Conservation (phyloP, 2,797 vertebrate genomes). For the Pogonophryne albipinna region DNA sequence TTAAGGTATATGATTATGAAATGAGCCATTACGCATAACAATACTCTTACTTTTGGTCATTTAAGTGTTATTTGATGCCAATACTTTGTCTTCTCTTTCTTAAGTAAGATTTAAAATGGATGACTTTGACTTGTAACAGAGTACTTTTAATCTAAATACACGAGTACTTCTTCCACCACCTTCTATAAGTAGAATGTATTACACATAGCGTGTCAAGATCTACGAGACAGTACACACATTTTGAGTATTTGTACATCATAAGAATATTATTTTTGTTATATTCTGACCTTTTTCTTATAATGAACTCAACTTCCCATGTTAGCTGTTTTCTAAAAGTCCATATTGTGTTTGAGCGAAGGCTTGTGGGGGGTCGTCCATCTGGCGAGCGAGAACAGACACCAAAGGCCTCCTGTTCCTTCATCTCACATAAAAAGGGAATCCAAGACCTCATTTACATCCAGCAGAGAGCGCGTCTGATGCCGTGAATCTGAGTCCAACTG, state of each 20-base stretch:
- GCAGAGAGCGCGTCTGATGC: constrained; percentile 10
- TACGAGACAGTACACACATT: no score
- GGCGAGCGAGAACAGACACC: constrained; percentile 32
- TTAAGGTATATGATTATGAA: no score
- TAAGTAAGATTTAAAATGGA: no score
- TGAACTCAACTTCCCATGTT: not conserved
- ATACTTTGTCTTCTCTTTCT: no score
- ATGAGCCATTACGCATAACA: no score
- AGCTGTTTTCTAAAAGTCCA: constrained; percentile 13
- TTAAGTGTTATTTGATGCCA: no score
- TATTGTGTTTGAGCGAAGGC: constrained; percentile 38
- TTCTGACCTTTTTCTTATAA: not conserved
- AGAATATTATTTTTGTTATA: not conserved
- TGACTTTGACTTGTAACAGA: no score
- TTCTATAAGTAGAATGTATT: no score
- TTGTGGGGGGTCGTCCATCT: constrained; percentile 34
- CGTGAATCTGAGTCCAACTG: constrained; percentile 13
- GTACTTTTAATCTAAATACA: no score
- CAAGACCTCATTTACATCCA: constrained; percentile 50
- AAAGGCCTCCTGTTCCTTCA: constrained; percentile 40
- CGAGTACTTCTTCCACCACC: no score
- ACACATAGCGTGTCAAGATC: no score
- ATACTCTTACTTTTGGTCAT: no score
- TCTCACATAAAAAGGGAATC: constrained; percentile 33
- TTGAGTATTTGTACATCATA: not conserved